Base-by-base conservation (phyloP, 2,797 vertebrate genomes). In the Alfaro cultratus region DNA sequence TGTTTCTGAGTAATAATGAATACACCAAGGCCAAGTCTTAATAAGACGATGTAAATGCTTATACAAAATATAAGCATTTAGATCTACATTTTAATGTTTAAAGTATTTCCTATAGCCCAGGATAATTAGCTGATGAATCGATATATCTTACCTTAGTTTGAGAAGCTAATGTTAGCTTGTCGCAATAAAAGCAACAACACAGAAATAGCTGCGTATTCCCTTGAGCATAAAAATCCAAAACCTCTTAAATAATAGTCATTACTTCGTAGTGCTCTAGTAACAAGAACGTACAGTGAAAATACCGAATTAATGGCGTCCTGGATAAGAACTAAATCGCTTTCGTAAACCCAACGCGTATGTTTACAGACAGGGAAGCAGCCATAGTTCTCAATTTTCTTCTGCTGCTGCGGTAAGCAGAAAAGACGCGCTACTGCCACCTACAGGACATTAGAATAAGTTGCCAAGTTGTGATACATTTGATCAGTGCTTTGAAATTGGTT, bases 321-420 rank as follows among this genome's bases (percentile, higher is more conserved):
- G 3, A 21, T 68, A 76, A 76, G 21, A 26, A 41, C 74, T 75
- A 76, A 51, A 80, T 29, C 0, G 23, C 31, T 77, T 85, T 89
- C 87, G 80, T 87, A 84, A 77, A 84, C 13, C 83, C 76, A 81
- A 91, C 84, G 92, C 87, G n/a, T 85, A 75, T 95, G 91, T 95
- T 94, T 95, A 94, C 89, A 88, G 85, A 81, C 57, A 79, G 76
- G 90, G 62, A 74, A 67, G 92, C 80, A 74, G 94, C 95, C 96
- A 96, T 96, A 94, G 71, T 93, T 94, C 93, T 43, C 93, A 26
- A 23, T 51, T 45, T 74, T 67, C 43, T 78, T 80, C 67, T 60
- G 39, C 74, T 11, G 26, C 45, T 11, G 9, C 45, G n/a, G 5
- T 21, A 9, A 57, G 11, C 2, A 21, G n/a, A 4, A 29, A 53